phyloP scores from a whole-genome alignment of 92 coral and sea anemone genomes.

The Blastomussa wellsi region DNA sequence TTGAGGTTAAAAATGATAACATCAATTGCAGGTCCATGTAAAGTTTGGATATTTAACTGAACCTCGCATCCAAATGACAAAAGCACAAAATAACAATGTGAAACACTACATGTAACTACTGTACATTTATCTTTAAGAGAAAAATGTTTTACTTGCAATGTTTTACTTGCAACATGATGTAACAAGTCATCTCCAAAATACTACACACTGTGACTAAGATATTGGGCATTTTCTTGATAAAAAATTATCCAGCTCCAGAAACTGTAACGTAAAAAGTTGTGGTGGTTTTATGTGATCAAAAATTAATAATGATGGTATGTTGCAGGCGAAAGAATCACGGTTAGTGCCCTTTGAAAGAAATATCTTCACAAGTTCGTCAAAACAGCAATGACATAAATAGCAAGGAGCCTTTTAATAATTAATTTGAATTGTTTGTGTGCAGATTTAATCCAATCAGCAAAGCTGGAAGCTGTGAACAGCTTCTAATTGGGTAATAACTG shows the following conservation, averaged over 20 bases:
- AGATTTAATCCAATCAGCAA: too few relatives aligned
- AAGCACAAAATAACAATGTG: neutral
- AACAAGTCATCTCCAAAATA: neutral
- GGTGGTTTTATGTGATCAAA: neutral
- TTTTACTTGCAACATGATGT: neutral
- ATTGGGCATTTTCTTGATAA: neutral
- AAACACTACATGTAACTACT: neutral
- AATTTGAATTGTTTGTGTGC: too few relatives aligned
- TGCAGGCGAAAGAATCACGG: neutral
- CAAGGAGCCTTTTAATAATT: too few relatives aligned
- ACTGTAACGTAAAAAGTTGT: neutral
- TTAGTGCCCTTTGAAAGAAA: neutral
- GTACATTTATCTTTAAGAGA: neutral
- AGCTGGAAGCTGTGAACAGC: too few relatives aligned
- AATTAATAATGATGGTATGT: neutral
- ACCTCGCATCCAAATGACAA: neutral
- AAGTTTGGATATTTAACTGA: neutral
- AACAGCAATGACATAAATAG: neutral
- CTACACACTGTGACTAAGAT: neutral
- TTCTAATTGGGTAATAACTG: too few relatives aligned
- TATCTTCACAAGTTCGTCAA: neutral
- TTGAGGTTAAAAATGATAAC: conserved; percentile 20
- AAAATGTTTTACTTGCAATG: neutral
- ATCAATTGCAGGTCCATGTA: neutral
- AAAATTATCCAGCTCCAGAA: neutral